Conservation (phyloP, 2,888 invertebrate genomes). For the Linnaemya vulpina region DNA sequence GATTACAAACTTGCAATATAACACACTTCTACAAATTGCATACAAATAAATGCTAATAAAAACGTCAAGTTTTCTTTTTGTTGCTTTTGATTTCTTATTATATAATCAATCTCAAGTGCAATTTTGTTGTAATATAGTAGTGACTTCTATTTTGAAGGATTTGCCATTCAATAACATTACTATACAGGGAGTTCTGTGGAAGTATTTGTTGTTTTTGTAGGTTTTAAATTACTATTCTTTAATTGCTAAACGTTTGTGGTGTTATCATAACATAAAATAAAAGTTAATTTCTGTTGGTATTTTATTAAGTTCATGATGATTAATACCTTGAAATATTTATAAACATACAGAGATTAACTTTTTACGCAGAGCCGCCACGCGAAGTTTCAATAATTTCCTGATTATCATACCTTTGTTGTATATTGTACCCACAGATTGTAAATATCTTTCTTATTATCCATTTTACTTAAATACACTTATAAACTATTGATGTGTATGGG, state of each 20-base stretch:
- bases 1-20: conserved; percentile 21
- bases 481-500: conserved; percentile 64
- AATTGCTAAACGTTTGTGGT: neutral
- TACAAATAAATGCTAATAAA: conserved; percentile 25
- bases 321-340: conserved; percentile 56
- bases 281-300: neutral
- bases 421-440: conserved; percentile 85
- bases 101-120: conserved; percentile 52
- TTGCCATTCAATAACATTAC: neutral
- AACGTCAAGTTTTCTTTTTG: conserved; percentile 6
- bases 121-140: conserved; percentile 10
- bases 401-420: conserved; percentile 83
- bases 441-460: conserved; percentile 84
- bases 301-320: conserved; percentile 41
- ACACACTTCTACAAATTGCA: conserved; percentile 2
- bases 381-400: conserved; percentile 18
- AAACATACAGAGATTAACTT: conserved; percentile 40
- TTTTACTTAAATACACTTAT: conserved; percentile 67
- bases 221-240: neutral
- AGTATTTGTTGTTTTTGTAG: conserved; percentile 7
- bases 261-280: neutral
- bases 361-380: conserved; percentile 53
- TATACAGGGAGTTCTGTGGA: neutral
- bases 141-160: conserved; percentile 31
- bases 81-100: conserved; percentile 49